Evolutionary conservation across 1,140 invertebrate species (phyloP), one percentile per base, ranked within the genome.

Genomic region (Coenobita brevimanus): DNA sequence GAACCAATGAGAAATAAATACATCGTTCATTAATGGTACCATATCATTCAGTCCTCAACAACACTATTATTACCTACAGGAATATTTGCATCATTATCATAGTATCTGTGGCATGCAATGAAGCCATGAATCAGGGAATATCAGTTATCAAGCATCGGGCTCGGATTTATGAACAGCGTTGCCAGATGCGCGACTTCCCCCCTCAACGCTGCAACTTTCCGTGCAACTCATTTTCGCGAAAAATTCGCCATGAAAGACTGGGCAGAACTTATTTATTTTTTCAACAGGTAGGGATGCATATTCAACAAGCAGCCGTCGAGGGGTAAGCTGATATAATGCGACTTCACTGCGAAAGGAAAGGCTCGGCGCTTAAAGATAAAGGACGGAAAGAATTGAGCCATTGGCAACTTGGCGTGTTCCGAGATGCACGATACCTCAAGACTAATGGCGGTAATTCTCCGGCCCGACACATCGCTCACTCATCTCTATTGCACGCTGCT

Each of bases 1-100:
- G 33, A 17, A 38, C 2, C 17, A 71, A 30, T 38, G 33, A 41
- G 41, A 38, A 71, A 76, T 27, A 50, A 21, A 76, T 27, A 46
- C 73, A 76, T 6, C 21, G 1, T 43, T 76, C 17, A 43, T 43
- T 76, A 76, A 76, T 76, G 24, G 41, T 41, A 27, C 41, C 73
- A 24, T 46, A 24, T 43, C 36, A 46, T 76, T 43, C 41, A 64
- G 8, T 24, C 36, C 38, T 73, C 38, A 50, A 24, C 8, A 76
- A 46, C 41, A 76, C 41, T 76, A 43, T 24, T 76, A 21, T 76
- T 76, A 76, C 38, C 41, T 27, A 76, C 38, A 76, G 41, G 21
- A 76, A 76, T 76, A 76, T 76, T 50, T 76, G 3, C 73, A 76
- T 76, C 24, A 76, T 76, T n/a, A 76, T 76, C 73, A 46, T 76